These are phyloP conservation scores for Cantharis nigra DNA, from an alignment of 2,888 invertebrate genomes.

Conservation along the genomic window DNA sequence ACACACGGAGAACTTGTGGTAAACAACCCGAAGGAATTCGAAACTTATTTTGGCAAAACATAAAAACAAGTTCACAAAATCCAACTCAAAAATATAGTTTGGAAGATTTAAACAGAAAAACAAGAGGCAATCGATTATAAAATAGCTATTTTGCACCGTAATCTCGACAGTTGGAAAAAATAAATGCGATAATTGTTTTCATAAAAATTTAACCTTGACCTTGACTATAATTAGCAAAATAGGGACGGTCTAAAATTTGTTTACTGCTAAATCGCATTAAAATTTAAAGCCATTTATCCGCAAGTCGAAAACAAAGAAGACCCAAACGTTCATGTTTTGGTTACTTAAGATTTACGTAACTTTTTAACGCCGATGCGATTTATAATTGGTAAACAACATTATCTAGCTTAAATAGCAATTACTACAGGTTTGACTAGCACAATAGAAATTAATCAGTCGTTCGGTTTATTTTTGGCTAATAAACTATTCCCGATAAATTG, in stretches of 20 bases:
- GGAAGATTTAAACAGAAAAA: background rate
- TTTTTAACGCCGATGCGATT: background rate
- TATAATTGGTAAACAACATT: background rate
- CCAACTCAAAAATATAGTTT: background rate
- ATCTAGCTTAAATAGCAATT: background rate
- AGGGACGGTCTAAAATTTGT: slow-evolving; percentile 30
- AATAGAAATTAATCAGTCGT: background rate
- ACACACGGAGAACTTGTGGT: no score
- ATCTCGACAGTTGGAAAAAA: slow-evolving; percentile 11
- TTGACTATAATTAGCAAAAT: slow-evolving; percentile 36
- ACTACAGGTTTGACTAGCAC: background rate
- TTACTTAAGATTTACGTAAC: background rate
- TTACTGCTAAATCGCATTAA: slow-evolving; percentile 22
- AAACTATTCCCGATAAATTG: background rate
- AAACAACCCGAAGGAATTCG: background rate
- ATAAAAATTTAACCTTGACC: slow-evolving; percentile 32
- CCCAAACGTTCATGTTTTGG: background rate
- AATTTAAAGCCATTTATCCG: slow-evolving; percentile 15
- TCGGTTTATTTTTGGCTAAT: background rate
- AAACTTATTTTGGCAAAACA: no score
- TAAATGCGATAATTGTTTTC: slow-evolving; percentile 29
- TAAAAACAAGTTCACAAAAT: background rate
- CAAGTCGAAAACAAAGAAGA: background rate
- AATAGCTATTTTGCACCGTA: background rate
- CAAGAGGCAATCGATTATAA: background rate